A percentile compares a stretch with the other conserved stretches of the same genome.
Evolutionary conservation across 2,797 vertebrate genomes (phyloP).

Genomic region (Limnodromus scolopaceus): DNA sequence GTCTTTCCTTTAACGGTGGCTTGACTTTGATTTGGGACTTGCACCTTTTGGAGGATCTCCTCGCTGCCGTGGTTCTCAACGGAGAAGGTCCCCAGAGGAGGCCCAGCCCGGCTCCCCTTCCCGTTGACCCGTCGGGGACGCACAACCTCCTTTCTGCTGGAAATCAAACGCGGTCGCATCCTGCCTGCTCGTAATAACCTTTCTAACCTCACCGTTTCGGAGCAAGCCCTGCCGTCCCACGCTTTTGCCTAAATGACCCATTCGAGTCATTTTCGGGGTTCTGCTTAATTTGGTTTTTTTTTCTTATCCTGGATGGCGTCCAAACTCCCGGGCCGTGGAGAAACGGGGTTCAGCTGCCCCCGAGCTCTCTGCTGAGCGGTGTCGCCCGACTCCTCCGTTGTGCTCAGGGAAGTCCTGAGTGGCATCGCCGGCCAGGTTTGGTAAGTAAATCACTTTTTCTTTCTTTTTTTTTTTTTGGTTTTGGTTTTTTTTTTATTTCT

Average conservation of each 20-base stretch:
- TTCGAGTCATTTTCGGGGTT: slow-evolving; percentile 40
- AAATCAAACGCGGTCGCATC: neutral
- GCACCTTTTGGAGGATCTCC: neutral
- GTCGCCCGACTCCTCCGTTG: neutral
- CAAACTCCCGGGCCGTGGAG: neutral
- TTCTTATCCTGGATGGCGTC: neutral
- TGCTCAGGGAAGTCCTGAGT: neutral
- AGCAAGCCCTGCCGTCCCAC: neutral
- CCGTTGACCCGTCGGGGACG: neutral
- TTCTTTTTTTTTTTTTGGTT: neutral
- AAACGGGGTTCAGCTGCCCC: neutral
- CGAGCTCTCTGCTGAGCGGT: neutral
- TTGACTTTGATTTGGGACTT: slow-evolving; percentile 32
- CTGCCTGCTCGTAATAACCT: neutral
- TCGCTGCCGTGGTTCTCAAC: neutral
- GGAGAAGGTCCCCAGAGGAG: neutral
- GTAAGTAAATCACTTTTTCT: slow-evolving; percentile 49
- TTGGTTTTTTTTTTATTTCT: neutral
- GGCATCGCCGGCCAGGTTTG: neutral
- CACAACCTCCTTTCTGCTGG: neutral
- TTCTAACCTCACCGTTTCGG: neutral
- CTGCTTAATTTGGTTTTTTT: slow-evolving; percentile 38
- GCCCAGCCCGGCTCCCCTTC: neutral
- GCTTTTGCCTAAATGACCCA: neutral
- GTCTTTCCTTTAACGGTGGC: neutral